Base-by-base conservation (phyloP, 2,797 vertebrate species). In the Fistularia commersonii region DNA sequence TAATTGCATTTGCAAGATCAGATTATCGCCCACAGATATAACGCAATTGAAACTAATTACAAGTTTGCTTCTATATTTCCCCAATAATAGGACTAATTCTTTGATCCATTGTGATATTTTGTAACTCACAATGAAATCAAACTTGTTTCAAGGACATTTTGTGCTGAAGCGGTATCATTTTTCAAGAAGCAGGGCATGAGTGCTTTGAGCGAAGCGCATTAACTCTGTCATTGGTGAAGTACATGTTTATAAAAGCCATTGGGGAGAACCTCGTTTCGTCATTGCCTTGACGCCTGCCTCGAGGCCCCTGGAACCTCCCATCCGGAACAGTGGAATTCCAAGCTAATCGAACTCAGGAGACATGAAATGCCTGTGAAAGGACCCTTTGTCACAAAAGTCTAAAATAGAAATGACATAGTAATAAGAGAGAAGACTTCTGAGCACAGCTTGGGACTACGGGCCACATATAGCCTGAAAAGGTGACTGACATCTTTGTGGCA, bases 301-400 rank as follows among this genome's bases (percentile, higher is more conserved):
- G 5, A 77, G 75, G 74, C 66, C 65, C 73, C 55, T 62, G 78
- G 70, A 78, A 58, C 69, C 79, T 87, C 68, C 84, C 77, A 79
- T 81, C 80, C 61, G 62, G 73, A 89, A 84, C 72, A 54, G 61
- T 66, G 64, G 67, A 80, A 82, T 88, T 88, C 80, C 80, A 66
- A 76, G 68, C 76, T 88, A 87, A 89, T 88, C 66, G 66, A 87
- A 82, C 82, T 85, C 81, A 81, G 72, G 77, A 85, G 86, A 84
- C 68, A 57, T 4, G n/a, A 42, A 52, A 50, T 11, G 37, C 55
- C 53, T 55, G 61, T 83, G 80, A 87, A 85, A 80, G 69, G 69
- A 49, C 57, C 57, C 69, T 85, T 87, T 86, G 77, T 88, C 80
- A 64, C 51, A 41, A 48, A 61, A 66, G 71, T 80, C 51, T 58